Percentiles rank a stretch among this genome's conserved stretches.
These are phyloP conservation scores for Epinotia bilunana DNA, from an alignment of 2,888 invertebrate genomes.

Conservation along the genomic window DNA sequence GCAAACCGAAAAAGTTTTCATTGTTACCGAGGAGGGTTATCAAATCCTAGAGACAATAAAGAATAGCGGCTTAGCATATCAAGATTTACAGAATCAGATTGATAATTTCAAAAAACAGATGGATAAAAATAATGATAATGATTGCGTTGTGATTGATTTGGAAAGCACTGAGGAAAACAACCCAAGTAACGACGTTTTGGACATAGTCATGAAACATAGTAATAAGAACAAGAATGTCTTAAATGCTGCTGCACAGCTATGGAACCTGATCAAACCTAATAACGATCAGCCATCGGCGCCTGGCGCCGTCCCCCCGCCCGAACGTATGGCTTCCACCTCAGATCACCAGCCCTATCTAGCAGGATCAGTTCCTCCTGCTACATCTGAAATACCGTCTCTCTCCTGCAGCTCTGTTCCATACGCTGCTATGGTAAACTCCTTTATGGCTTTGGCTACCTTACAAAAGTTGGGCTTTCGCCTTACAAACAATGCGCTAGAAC, in stretches of 20 bases:
- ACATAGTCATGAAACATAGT: slow-evolving; percentile 2
- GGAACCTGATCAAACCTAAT: not conserved
- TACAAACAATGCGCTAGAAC: not conserved
- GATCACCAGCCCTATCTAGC: not conserved
- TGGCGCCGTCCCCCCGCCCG: not conserved
- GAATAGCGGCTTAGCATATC: not conserved
- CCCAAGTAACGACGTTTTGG: not conserved
- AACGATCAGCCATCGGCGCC: not conserved
- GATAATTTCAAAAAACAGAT: not conserved
- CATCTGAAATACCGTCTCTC: not conserved
- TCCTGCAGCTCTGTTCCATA: not conserved
- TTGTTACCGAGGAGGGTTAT: slow-evolving; percentile 1
- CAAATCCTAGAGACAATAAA: slow-evolving; percentile 10
- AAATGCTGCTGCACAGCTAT: not conserved
- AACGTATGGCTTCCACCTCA: not conserved
- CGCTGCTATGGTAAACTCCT: not conserved
- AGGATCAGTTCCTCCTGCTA: not conserved
- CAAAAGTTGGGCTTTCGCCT: not conserved
- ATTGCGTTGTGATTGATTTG: not conserved
- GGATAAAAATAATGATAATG: not conserved
- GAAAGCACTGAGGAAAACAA: not conserved
- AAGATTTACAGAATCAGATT: slow-evolving; percentile 7
- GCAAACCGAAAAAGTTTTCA: slow-evolving; percentile 15
- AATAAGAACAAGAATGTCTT: slow-evolving; percentile 1
- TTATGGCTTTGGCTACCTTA: not conserved